Evolutionary conservation across 2,113 vertebrate species (phyloP), one percentile per base, ranked within the genome.

Genomic region (Tichodroma muraria): DNA sequence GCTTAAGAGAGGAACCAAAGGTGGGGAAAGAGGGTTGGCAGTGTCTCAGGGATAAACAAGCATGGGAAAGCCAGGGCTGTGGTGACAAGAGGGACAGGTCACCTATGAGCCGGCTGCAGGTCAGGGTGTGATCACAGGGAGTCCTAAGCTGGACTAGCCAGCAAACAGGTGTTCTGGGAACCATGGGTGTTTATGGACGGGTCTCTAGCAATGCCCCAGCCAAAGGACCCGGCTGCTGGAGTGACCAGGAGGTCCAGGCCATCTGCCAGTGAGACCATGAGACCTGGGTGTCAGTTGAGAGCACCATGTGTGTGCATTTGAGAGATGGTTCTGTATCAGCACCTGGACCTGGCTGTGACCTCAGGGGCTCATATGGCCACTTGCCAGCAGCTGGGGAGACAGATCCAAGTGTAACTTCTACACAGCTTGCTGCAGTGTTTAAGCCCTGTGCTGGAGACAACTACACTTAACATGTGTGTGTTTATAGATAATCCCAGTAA

Each of bases 191-290:
- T 53, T 42, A 31, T 12, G 13, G 9, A 20, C 52, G 15, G 9
- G 13, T 42, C 15, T 66, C 57, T 27, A 37, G 42, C 31, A 76
- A 66, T 27, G n/a, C 18, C 1, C 3, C 12, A 68, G 11, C 10
- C 1, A 0, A 83, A 80, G 10, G 15, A 57, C 10, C 5, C 11
- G 53, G 31, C 13, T 88, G 11, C 35, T 20, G 4, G 33, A 77
- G 38, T 27, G 16, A 59, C 10, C 17, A 18, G 4, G 5, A 23
- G 18, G 6, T 37, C 16, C 42, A 85, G n/a, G 24, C 11, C 4
- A 13, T 27, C 37, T 38, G 28, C 16, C 27, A 47, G 28, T 21
- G 24, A 54, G 18, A 64, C 6, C 0, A 0, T 6, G 5, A 6
- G 6, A 16, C 15, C 11, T 63, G 38, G 19, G 2, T 22, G 24